Percentiles rank a stretch among this genome's conserved stretches.
Conservation (phyloP, 1,140 invertebrate species). For the Phymorhynchus buccinoides region DNA sequence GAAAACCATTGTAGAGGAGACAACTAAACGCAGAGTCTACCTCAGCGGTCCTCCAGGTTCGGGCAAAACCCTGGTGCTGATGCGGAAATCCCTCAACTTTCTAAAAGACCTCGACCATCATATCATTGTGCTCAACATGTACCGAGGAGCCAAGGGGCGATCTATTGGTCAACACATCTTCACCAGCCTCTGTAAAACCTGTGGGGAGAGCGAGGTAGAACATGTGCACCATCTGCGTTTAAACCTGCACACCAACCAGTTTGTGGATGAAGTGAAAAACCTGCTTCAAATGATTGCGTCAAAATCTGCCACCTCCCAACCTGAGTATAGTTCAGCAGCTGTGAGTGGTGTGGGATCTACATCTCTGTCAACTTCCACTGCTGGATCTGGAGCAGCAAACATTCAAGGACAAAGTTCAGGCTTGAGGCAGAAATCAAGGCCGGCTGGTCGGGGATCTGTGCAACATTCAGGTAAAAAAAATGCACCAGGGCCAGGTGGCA, state of each 20-base stretch:
- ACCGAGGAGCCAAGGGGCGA: conserved; percentile 1
- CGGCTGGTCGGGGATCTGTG: too few species aligned
- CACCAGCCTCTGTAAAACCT: not conserved
- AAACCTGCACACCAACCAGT: not conserved
- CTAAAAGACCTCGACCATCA: not conserved
- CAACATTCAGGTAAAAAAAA: too few species aligned
- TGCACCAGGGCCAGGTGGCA: too few species aligned
- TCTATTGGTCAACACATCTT: not conserved
- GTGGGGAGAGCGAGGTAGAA: not conserved
- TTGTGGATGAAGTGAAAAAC: not conserved
- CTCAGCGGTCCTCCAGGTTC: conserved; percentile 25
- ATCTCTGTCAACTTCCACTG: too few species aligned
- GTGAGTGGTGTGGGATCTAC: too few species aligned
- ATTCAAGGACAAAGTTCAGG: too few species aligned
- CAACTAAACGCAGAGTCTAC: conserved; percentile 17
- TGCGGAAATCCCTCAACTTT: not conserved
- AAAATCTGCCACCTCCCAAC: too few species aligned
- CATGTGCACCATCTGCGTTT: not conserved
- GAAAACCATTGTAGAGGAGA: not conserved
- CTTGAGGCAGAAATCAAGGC: too few species aligned
- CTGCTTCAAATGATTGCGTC: too few species aligned
- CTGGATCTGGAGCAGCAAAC: too few species aligned
- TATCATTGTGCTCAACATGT: conserved; percentile 34
- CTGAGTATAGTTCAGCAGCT: too few species aligned
- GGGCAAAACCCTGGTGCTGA: conserved; percentile 9